Evolutionary conservation across 2,797 vertebrate species (phyloP).

Genomic region (Chromis chromis): DNA sequence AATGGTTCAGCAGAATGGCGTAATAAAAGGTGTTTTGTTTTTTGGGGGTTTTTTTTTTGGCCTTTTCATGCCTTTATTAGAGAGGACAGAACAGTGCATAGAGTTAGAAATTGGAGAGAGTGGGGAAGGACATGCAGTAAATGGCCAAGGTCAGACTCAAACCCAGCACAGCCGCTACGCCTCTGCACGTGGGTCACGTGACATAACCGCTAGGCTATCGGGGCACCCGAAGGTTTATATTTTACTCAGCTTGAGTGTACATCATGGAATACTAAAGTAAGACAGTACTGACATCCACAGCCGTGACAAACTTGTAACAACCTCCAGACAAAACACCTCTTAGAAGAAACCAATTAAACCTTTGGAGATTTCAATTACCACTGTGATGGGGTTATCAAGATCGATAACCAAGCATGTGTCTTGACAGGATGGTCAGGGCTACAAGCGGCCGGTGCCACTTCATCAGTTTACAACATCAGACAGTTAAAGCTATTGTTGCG

Average conservation of each 20-base stretch:
- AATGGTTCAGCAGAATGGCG: background rate
- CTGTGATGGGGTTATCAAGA: conserved; percentile 71
- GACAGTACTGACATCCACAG: conserved; percentile 42
- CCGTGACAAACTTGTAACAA: conserved; percentile 57
- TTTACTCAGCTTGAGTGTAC: conserved; percentile 11
- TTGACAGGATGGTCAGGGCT: conserved; percentile 54
- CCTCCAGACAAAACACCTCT: conserved; percentile 48
- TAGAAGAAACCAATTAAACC: conserved; percentile 74
- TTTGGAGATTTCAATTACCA: conserved; percentile 81
- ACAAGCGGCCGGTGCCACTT: conserved; percentile 16
- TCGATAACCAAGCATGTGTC: conserved; percentile 70
- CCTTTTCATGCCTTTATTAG: too few relatives aligned
- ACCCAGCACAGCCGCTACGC: too few relatives aligned
- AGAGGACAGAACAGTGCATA: too few relatives aligned
- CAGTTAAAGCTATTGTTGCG: conserved; percentile 33
- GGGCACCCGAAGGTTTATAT: too few relatives aligned
- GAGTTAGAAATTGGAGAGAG: too few relatives aligned
- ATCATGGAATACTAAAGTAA: background rate
- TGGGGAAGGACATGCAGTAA: too few relatives aligned
- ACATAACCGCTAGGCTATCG: too few relatives aligned
- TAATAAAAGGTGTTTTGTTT: too few relatives aligned
- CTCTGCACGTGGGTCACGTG: too few relatives aligned
- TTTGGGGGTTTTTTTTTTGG: too few relatives aligned
- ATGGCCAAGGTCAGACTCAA: too few relatives aligned
- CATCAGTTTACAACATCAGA: conserved; percentile 31